These are phyloP conservation scores for Odobenus rosmarus DNA, from an alignment of 2,113 vertebrate genomes.

Conservation along the genomic window DNA sequence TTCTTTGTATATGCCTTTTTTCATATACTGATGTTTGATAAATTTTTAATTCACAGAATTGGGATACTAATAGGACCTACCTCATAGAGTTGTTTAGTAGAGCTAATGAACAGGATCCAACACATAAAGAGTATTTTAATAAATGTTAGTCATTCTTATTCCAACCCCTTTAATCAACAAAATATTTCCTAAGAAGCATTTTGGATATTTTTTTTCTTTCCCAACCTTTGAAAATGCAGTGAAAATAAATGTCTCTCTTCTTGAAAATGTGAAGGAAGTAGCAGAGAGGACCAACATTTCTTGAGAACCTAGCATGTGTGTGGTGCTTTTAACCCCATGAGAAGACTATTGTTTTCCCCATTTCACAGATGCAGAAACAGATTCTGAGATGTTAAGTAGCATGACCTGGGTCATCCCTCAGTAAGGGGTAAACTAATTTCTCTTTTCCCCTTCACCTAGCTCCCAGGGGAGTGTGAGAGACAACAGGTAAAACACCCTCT, in stretches of 20 bases:
- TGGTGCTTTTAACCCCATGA: not conserved
- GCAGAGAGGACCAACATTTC: not conserved
- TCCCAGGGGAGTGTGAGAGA: not conserved
- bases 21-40: not conserved
- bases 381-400: not conserved
- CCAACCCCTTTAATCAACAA: not conserved
- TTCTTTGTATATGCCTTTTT: not conserved
- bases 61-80: not conserved
- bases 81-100: not conserved
- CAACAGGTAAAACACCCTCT: not conserved
- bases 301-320: not conserved
- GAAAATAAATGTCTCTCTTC: not conserved
- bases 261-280: not conserved
- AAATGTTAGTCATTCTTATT: not conserved
- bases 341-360: not conserved
- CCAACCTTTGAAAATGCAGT: not conserved
- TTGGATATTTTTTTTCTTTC: not conserved
- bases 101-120: not conserved
- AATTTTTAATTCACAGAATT: not conserved
- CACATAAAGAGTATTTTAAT: not conserved
- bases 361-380: not conserved
- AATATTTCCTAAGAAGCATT: slow-evolving; percentile 24
- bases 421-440: not conserved
- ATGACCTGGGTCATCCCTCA: not conserved
- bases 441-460: not conserved